Base-by-base conservation (phyloP, 2,113 vertebrate genomes). In the Psettodes erumei region DNA sequence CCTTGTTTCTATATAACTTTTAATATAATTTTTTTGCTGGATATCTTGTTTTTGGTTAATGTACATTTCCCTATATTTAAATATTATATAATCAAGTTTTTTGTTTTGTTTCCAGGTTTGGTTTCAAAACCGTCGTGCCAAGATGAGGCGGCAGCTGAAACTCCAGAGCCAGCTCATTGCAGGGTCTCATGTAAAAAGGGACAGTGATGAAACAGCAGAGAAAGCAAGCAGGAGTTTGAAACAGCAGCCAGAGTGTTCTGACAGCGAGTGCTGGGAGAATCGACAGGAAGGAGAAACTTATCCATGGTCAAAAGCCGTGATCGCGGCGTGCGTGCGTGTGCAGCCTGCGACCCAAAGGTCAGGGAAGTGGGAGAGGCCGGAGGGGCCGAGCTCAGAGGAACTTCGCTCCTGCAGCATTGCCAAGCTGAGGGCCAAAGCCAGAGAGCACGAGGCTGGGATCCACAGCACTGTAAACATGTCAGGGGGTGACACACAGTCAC, bases 91-190 rank as follows among this genome's bases (percentile, higher is more conserved):
- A 28, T 37, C 0, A 11, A 23, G 4, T 30, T 53, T 11, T 21
- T 53, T 64, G 9, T 65, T 74, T 71, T 72, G 42, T 56, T 28
- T 71, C 15, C 67, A 96, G 95, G 95, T 96, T 65, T 96, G 95
- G 95, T 96, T 96, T 83, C 95, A 96, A 73, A 96, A 96, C 82
- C 94, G 95, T 16, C 92, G 95, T 19, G 95, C 95, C 30, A 96
- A 96, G 84, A 95, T 96, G 95, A 90, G 95, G 50, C 85, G 95
- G 18, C 95, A 96, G 84, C 89, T 95, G 65, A 96, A 95, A 38
- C 86, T 94, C 33, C 93, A 93, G 69, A 87, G 89, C 21, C 91
- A 91, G 65, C 50, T 84, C 0, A 64, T 82, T 0, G 66, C 47
- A 1, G 86, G 83, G 2, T 77, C 70, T 13, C 69, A 43, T 0